Conservation (phyloP, 2,797 vertebrate species). For the Catostomus latipinnis region DNA sequence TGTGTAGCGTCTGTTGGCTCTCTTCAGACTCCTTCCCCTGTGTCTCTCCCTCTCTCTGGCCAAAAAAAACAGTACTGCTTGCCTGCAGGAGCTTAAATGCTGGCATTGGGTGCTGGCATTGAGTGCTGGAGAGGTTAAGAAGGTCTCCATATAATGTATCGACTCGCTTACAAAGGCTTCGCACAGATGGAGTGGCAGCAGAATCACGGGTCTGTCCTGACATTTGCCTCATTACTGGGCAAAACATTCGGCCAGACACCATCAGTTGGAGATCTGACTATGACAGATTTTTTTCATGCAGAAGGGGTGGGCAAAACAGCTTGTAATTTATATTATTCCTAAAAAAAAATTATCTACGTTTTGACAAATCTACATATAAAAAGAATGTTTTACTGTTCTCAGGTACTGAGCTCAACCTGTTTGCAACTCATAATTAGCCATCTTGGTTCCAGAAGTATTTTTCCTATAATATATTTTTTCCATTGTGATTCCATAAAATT, state of each 20-base stretch:
- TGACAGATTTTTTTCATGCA: conserved; percentile 10
- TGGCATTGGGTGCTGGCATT: not conserved
- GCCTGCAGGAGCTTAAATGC: conserved; percentile 9
- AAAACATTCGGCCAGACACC: not conserved
- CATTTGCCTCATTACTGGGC: conserved; percentile 15
- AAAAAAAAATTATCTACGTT: too few relatives aligned
- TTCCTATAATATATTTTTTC: too few relatives aligned
- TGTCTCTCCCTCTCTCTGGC: conserved; percentile 15
- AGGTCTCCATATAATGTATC: conserved; percentile 7
- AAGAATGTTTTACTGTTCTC: too few relatives aligned
- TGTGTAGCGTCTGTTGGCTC: too few relatives aligned
- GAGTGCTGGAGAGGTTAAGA: conserved; percentile 20
- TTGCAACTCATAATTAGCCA: too few relatives aligned
- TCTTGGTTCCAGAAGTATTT: too few relatives aligned
- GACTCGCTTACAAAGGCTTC: not conserved
- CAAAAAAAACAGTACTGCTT: not conserved
- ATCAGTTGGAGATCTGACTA: not conserved
- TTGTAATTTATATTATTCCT: too few relatives aligned
- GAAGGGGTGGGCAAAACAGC: too few relatives aligned
- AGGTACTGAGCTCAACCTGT: too few relatives aligned
- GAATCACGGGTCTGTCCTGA: conserved; percentile 19
- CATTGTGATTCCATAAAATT: too few relatives aligned
- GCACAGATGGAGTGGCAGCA: not conserved
- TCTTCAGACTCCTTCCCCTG: not conserved
- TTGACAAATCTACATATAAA: too few relatives aligned